Evolutionary conservation across 1,140 invertebrate species (phyloP).

Genomic region (Idris sp.): DNA sequence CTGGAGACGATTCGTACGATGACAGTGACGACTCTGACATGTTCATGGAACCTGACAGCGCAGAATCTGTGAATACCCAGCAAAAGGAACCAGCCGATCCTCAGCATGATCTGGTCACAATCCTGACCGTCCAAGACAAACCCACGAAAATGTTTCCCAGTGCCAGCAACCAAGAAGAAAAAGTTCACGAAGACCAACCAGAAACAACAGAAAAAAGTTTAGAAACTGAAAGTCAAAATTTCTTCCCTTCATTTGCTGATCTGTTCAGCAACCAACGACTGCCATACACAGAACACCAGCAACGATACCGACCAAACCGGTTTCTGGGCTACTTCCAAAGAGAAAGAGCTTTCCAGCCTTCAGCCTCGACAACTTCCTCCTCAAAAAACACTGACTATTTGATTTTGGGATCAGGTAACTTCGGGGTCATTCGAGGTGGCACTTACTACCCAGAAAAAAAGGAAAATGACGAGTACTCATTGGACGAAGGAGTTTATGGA

Average conservation of each 20-base stretch:
- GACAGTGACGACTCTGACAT: conserved; percentile 75
- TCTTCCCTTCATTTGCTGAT: conserved; percentile 79
- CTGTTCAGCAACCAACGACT: conserved; percentile 74
- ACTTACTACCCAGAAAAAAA: conserved; percentile 86
- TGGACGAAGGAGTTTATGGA: conserved; percentile 77
- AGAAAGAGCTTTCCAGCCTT: conserved; percentile 67
- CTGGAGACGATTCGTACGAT: conserved; percentile 69
- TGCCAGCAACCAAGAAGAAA: conserved; percentile 51
- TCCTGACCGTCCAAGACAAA: conserved; percentile 29
- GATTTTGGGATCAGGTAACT: conserved; percentile 91
- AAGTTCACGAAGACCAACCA: conserved; percentile 14
- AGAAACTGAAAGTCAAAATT: conserved; percentile 76
- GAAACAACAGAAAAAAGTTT: conserved; percentile 69
- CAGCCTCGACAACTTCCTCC: conserved; percentile 56
- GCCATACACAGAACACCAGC: conserved; percentile 71
- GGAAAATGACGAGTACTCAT: conserved; percentile 79
- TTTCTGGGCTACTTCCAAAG: conserved; percentile 75
- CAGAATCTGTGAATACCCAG: conserved; percentile 55
- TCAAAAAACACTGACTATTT: conserved; percentile 69
- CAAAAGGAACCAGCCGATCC: conserved; percentile 15
- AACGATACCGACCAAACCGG: conserved; percentile 73
- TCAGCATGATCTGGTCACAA: conserved; percentile 25
- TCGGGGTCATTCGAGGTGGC: conserved; percentile 90
- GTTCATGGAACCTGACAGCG: conserved; percentile 75
- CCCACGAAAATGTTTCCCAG: conserved; percentile 30